Evolutionary conservation across 1,140 invertebrate genomes (phyloP), one percentile per base, ranked within the genome.

Genomic region (Drosophila bocki): DNA sequence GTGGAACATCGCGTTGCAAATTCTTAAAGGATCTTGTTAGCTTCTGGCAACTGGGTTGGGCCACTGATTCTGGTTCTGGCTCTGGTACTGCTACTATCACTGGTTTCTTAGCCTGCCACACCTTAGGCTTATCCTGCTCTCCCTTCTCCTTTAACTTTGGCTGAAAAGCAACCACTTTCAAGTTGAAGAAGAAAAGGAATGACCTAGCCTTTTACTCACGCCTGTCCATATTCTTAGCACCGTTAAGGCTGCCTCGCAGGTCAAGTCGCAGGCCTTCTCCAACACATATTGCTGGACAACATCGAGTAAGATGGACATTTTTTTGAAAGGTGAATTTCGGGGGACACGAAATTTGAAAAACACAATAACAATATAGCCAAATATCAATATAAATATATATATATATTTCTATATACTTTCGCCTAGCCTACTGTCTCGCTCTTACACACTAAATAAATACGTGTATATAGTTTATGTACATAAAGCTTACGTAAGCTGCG

Each of bases 291-390:
- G 54, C 48, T 87, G 80, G 8, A 90, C 45, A 12, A 88, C 48
- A 80, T 84, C 74, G 29, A 87, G 65, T 35, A 90, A 62, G 12
- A 80, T 33, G 12, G 85, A 84, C 84, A 87, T 87, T 39, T 45
- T 83, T 45, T 82, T n/a, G n/a, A 17, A 8, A 0, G 33, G 32
- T 17, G 12, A 64, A 45, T 32, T 65, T 65, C 35, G 39, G 44
- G 64, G n/a, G 41, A 60, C n/a, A 19, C 42, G 37, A 45, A 61
- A 29, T 47, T 63, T 45, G 41, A 33, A 3, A 7, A 12, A 60
- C 32, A 22, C 39, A 26, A 37, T 48, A 26, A 13, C 7, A 26
- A 22, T 13, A 22, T 48, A 26, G 15, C 7, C 45, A 9, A 48
- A 26, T 33, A 33, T 9, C 32, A 39, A 35, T 39, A 26, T 54